These are phyloP conservation scores for Hypothenemus hampei DNA, from an alignment of 1,140 invertebrate species.

Conservation along the genomic window DNA sequence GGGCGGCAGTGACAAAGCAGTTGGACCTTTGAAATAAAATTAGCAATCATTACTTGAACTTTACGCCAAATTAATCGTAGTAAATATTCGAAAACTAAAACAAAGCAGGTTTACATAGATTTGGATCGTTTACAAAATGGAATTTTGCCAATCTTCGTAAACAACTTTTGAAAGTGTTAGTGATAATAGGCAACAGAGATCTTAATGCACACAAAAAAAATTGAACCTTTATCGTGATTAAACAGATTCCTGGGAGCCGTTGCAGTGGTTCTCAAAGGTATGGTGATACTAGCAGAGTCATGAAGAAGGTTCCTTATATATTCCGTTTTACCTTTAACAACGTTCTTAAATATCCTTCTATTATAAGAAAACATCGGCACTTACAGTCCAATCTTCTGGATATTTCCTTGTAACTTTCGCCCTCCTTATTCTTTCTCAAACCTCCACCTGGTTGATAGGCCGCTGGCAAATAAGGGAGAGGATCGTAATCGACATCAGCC, in stretches of 20 bases:
- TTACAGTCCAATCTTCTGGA: slow-evolving; percentile 43
- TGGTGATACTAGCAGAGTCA: slow-evolving; percentile 44
- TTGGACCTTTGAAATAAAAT: slow-evolving; percentile 28
- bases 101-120: not conserved
- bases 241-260: slow-evolving; percentile 42
- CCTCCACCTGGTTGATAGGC: slow-evolving; percentile 28
- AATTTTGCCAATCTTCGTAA: slow-evolving; percentile 1
- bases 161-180: not conserved
- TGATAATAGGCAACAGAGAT: not conserved
- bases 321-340: slow-evolving; percentile 41
- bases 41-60: not conserved
- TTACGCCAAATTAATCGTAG: not conserved
- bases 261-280: slow-evolving; percentile 38
- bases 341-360: not conserved
- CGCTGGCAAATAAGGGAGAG: slow-evolving; percentile 27
- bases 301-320: slow-evolving; percentile 44
- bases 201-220: too few relatives aligned
- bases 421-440: slow-evolving; percentile 34
- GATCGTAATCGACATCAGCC: slow-evolving; percentile 32
- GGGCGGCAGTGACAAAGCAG: slow-evolving; percentile 38
- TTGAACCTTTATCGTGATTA: slow-evolving; percentile 42
- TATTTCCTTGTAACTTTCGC: slow-evolving; percentile 42
- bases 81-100: not conserved
- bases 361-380: too few relatives aligned
- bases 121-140: not conserved